Conservation (phyloP, 64 coral and sea anemone species). For the Astreopora myriophthalma region DNA sequence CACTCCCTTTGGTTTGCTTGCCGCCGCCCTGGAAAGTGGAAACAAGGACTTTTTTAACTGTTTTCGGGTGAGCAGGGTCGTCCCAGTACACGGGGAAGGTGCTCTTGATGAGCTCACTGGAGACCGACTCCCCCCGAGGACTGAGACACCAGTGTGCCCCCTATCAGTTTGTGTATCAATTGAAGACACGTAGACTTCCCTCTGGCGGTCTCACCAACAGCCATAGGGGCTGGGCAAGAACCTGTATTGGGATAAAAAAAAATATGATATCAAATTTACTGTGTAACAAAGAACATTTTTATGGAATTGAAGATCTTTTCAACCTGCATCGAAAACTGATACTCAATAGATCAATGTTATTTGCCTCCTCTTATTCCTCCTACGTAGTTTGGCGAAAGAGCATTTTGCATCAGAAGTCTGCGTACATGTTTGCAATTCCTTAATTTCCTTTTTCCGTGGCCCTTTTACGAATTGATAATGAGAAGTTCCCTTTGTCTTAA, state of each 20-base stretch:
- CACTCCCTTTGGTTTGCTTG: slow-evolving; percentile 17
- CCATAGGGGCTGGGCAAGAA: slow-evolving; percentile 58
- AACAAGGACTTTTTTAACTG: background rate
- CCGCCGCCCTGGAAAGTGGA: slow-evolving; percentile 40
- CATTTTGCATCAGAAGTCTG: too few species aligned
- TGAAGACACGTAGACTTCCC: background rate
- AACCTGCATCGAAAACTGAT: too few species aligned
- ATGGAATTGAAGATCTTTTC: too few species aligned
- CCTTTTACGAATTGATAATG: too few species aligned
- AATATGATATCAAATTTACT: background rate
- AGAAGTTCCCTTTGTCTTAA: too few species aligned
- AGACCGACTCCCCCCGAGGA: background rate
- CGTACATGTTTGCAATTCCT: too few species aligned
- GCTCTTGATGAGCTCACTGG: background rate
- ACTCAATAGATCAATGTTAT: too few species aligned
- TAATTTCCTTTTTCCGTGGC: too few species aligned
- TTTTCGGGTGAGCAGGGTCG: slow-evolving; percentile 11
- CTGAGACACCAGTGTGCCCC: background rate
- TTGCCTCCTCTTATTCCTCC: too few species aligned
- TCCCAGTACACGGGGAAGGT: slow-evolving; percentile 26
- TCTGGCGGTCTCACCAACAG: slow-evolving; percentile 18
- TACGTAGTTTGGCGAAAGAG: too few species aligned
- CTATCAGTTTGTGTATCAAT: background rate
- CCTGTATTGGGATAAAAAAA: background rate
- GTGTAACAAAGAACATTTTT: too few species aligned